Base-by-base conservation (phyloP, 2,888 invertebrate genomes). In the Mesoligia furuncula region DNA sequence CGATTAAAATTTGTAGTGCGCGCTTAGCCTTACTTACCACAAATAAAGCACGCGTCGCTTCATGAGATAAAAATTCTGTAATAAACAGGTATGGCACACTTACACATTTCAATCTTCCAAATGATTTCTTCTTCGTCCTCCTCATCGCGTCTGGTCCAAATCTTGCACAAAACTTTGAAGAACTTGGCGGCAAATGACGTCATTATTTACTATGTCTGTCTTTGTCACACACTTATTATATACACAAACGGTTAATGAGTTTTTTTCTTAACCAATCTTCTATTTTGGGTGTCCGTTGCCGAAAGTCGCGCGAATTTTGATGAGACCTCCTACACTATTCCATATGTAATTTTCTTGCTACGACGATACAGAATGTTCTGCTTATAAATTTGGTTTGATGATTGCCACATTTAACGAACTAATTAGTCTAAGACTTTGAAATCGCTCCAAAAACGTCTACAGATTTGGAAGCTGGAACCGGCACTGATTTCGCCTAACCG, bases 71-170 rank as follows among this genome's bases (percentile, higher is more conserved):
- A 45, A 45, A 45, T 45, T 15, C 45, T 45, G 15, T 45, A 45
- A 45, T 15, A 45, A 45, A 15, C 15, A 45, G 1, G 45, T 45
- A 15, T 45, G 7, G 7, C 6, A 7, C 27, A 87, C 87, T 87
- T 77, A 87, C 89, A 84, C 73, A 89, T 74, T 67, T 88, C 85
- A 62, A 75, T 81, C 51, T 79, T 85, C 88, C 88, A 88, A 39
- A 88, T 80, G 5, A 88, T 87, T 69, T 87, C 89, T 68, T 88
- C 88, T 45, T 88, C 88, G 0, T 89, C 89, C 0, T 87, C 86
- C 13, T 87, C 83, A 3, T 84, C 85, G 0, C 71, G 81, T 11
- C 87, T 81, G 0, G 39, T 82, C 89, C 82, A 88, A 57, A 87
- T 77, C 31, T 85, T 87, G 67, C 82, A 83, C 64, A 89, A 71